Evolutionary conservation across 2,797 vertebrate genomes (phyloP).

Genomic region (Scomberomorus guttatus): DNA sequence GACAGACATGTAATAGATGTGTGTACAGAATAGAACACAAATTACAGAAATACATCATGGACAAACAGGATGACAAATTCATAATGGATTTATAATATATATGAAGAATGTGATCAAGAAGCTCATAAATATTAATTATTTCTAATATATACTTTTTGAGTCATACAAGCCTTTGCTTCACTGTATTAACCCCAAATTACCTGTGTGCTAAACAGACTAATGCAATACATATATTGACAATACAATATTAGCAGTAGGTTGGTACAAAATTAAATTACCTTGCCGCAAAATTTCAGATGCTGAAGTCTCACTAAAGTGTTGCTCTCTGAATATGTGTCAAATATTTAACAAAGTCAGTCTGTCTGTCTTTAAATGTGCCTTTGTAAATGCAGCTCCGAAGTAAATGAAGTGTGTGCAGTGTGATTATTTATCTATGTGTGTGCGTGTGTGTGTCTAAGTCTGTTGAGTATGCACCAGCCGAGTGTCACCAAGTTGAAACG

Average conservation of each 20-base stretch:
- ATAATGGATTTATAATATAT: too few species aligned
- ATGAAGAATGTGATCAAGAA: background rate
- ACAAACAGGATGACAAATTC: too few species aligned
- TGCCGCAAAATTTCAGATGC: background rate
- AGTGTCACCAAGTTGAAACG: conserved; percentile 50
- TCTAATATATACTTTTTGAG: background rate
- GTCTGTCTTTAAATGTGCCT: background rate
- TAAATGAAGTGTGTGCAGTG: too few species aligned
- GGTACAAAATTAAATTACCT: background rate
- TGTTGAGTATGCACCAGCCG: conserved; percentile 27
- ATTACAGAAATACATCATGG: too few species aligned
- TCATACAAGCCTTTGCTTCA: background rate
- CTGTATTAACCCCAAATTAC: background rate
- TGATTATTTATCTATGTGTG: background rate
- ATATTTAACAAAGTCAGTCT: background rate
- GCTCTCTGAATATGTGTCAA: background rate
- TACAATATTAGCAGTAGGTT: background rate
- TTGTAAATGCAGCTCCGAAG: background rate
- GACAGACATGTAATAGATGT: too few species aligned
- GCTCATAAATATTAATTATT: background rate
- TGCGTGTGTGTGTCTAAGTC: conserved; percentile 12
- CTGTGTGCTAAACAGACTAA: background rate
- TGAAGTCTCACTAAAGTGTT: background rate
- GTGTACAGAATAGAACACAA: too few species aligned
- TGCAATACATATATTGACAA: too few species aligned